Conservation (phyloP, 2,888 invertebrate genomes). For the Drosophila percnosoma region DNA sequence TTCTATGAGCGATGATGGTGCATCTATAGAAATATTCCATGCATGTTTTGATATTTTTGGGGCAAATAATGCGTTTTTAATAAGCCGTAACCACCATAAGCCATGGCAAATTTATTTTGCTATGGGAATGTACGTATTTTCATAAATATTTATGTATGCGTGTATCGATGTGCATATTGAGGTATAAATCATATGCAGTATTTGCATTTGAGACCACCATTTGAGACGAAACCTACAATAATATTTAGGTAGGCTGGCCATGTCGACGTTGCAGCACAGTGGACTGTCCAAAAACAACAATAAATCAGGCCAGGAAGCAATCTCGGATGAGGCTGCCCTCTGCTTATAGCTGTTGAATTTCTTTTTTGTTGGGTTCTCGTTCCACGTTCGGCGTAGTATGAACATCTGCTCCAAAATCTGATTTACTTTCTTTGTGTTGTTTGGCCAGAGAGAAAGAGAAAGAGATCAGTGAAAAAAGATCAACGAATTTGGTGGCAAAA, state of each 20-base stretch:
- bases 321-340: constrained; percentile 20
- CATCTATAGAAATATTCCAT: constrained; percentile 35
- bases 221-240: constrained; percentile 43
- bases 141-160: neutral
- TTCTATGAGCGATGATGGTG: constrained; percentile 1
- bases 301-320: constrained; percentile 50
- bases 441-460: constrained; percentile 13
- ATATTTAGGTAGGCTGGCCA: constrained; percentile 75
- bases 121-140: constrained; percentile 8
- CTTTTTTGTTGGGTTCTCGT: constrained; percentile 11
- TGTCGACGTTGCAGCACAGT: constrained; percentile 53
- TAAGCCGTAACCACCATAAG: constrained; percentile 55
- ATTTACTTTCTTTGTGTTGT: constrained; percentile 76
- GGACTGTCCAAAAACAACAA: constrained; percentile 46
- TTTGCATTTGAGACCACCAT: constrained; percentile 63
- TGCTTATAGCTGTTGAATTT: constrained; percentile 18
- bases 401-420: constrained; percentile 78
- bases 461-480: constrained; percentile 61
- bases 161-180: neutral
- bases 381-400: constrained; percentile 32
- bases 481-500: constrained; percentile 67
- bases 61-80: constrained; percentile 62
- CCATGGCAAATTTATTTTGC: constrained; percentile 35
- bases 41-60: constrained; percentile 55
- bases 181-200: constrained; percentile 47